phyloP scores from a whole-genome alignment of 1,140 invertebrate genomes.

The Ptiloglossa arizonensis region DNA sequence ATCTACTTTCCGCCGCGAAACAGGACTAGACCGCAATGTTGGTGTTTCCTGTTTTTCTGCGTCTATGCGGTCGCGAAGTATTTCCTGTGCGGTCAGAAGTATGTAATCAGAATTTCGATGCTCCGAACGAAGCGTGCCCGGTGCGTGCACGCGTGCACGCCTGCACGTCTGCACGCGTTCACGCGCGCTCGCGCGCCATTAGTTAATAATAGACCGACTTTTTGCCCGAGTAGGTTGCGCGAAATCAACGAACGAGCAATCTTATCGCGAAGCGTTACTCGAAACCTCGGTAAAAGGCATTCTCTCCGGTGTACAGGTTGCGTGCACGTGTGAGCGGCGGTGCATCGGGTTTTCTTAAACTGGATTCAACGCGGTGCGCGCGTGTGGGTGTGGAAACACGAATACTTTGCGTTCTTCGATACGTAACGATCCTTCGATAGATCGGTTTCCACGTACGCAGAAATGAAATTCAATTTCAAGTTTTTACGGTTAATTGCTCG shows the following conservation, averaged over 20 bases:
- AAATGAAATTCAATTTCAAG: background rate
- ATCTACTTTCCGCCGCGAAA: conserved; percentile 16
- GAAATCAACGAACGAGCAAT: conserved; percentile 4
- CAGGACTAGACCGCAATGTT: conserved; percentile 25
- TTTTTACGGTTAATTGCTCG: too few species aligned
- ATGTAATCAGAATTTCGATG: conserved; percentile 11
- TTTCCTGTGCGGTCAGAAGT: conserved; percentile 36
- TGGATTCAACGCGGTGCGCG: too few species aligned
- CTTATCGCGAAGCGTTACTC: background rate
- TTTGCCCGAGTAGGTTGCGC: background rate
- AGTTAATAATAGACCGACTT: background rate
- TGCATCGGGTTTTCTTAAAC: background rate
- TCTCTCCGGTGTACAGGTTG: background rate
- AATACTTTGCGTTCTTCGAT: too few species aligned
- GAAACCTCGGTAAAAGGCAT: background rate
- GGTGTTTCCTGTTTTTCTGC: conserved; percentile 51
- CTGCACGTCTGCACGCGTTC: too few species aligned
- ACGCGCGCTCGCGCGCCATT: background rate
- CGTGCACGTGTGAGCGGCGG: background rate
- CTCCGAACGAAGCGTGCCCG: too few species aligned
- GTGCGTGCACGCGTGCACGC: too few species aligned
- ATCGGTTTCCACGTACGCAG: background rate
- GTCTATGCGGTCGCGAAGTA: conserved; percentile 34
- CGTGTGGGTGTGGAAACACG: background rate
- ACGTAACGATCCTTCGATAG: background rate